Conservation (phyloP, 1,140 invertebrate genomes). For the Microplitis mediator region DNA sequence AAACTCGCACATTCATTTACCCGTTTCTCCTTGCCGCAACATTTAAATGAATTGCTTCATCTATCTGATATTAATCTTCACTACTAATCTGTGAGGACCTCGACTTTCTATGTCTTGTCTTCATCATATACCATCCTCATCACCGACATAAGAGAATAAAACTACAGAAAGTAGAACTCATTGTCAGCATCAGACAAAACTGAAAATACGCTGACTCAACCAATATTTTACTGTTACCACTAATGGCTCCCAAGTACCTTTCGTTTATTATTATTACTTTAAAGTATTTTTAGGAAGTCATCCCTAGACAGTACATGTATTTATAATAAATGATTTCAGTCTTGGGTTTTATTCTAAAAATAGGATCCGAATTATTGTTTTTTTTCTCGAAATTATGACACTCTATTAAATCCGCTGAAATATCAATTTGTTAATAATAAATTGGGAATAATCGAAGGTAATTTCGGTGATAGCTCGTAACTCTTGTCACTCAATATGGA, state of each 20-base stretch:
- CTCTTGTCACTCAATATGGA: no score
- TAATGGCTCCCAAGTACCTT: slow-evolving; percentile 7
- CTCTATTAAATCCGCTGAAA: no score
- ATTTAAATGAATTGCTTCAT: slow-evolving; percentile 45
- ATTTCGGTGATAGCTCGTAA: no score
- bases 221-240: not conserved
- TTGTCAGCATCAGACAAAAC: not conserved
- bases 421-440: no score
- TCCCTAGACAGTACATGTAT: no score
- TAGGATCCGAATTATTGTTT: no score
- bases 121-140: slow-evolving; percentile 26
- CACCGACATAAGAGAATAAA: not conserved
- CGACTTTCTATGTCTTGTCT: slow-evolving; percentile 6
- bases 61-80: slow-evolving; percentile 47
- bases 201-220: slow-evolving; percentile 9
- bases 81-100: slow-evolving; percentile 32
- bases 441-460: no score
- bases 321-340: not conserved
- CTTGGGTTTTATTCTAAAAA: not conserved
- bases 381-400: no score
- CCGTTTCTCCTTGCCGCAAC: slow-evolving; percentile 8
- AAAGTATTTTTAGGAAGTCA: no score
- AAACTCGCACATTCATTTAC: slow-evolving; percentile 36
- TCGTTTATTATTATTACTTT: no score
- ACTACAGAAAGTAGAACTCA: not conserved